Percentiles rank a stretch among this genome's conserved stretches.
These are phyloP conservation scores for Sussaba pulchella DNA, from an alignment of 2,888 invertebrate genomes.

Conservation along the genomic window DNA sequence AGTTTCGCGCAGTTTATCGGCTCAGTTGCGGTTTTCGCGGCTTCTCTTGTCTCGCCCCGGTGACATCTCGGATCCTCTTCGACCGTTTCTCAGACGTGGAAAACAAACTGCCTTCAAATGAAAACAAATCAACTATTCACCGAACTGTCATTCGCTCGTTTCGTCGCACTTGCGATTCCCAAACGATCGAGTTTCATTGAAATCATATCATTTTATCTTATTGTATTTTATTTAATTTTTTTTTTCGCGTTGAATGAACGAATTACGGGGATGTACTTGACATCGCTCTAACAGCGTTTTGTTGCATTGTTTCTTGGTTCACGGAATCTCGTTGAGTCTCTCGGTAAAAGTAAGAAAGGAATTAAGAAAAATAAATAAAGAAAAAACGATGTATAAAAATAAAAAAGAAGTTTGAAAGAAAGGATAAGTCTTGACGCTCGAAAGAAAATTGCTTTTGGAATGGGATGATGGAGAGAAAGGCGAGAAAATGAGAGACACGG, in stretches of 20 bases:
- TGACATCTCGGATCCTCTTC: constrained; percentile 30
- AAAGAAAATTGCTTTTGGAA: constrained; percentile 61
- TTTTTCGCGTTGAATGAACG: constrained; percentile 6
- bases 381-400: constrained; percentile 13
- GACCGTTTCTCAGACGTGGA: constrained; percentile 17
- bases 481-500: constrained; percentile 44
- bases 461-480: constrained; percentile 40
- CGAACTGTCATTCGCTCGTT: neutral
- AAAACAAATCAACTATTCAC: constrained; percentile 4
- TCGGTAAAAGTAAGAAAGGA: constrained; percentile 5
- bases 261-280: constrained; percentile 2
- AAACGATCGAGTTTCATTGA: constrained; percentile 38
- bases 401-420: constrained; percentile 14
- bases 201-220: neutral
- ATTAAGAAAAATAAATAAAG: neutral
- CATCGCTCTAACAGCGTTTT: neutral
- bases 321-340: constrained; percentile 42
- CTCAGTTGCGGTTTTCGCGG: constrained; percentile 66
- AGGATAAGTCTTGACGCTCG: constrained; percentile 24
- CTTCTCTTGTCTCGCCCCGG: constrained; percentile 54
- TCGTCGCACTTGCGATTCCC: neutral
- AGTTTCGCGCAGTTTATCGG: constrained; percentile 64
- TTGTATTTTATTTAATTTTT: neutral
- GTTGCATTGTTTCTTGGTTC: constrained; percentile 1
- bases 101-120: constrained; percentile 3